phyloP scores from a whole-genome alignment of 2,113 vertebrate species.

The Uropsilus gracilis region DNA sequence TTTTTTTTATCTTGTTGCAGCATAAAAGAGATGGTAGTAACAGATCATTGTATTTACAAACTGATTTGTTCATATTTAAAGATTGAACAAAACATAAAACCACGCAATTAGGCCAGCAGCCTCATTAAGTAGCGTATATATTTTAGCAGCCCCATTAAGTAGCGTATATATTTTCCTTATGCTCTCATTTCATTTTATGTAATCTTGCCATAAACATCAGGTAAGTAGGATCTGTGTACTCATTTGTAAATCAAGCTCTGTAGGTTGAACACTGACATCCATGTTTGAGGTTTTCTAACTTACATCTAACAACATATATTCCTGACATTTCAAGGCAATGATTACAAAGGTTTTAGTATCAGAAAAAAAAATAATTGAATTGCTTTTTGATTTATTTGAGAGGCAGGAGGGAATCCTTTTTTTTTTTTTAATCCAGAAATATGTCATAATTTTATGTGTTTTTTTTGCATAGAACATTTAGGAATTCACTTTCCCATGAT shows the following conservation, averaged over 20 bases:
- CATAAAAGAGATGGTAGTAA: constrained; percentile 24
- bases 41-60: constrained; percentile 49
- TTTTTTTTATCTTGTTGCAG: constrained; percentile 70
- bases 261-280: constrained; percentile 23
- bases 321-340: constrained; percentile 11
- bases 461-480: constrained; percentile 36
- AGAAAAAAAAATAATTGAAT: constrained; percentile 53
- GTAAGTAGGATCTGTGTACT: constrained; percentile 31
- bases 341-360: constrained; percentile 8
- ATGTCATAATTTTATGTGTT: constrained; percentile 42
- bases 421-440: constrained; percentile 20
- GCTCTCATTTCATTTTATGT: constrained; percentile 58
- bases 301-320: neutral
- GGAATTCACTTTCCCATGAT: constrained; percentile 7
- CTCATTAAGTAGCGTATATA: constrained; percentile 38
- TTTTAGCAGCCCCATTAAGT: constrained; percentile 45
- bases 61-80: constrained; percentile 52
- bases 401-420: constrained; percentile 22
- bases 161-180: constrained; percentile 40
- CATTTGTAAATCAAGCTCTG: constrained; percentile 31
- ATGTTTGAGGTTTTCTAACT: constrained; percentile 13
- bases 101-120: constrained; percentile 42
- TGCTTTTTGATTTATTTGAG: constrained; percentile 10
- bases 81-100: constrained; percentile 62
- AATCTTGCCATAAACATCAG: constrained; percentile 64